A percentile compares a stretch with the other conserved stretches of the same genome.
Evolutionary conservation across 2,888 invertebrate species (phyloP).

Genomic region (Drosophila prostipennis): DNA sequence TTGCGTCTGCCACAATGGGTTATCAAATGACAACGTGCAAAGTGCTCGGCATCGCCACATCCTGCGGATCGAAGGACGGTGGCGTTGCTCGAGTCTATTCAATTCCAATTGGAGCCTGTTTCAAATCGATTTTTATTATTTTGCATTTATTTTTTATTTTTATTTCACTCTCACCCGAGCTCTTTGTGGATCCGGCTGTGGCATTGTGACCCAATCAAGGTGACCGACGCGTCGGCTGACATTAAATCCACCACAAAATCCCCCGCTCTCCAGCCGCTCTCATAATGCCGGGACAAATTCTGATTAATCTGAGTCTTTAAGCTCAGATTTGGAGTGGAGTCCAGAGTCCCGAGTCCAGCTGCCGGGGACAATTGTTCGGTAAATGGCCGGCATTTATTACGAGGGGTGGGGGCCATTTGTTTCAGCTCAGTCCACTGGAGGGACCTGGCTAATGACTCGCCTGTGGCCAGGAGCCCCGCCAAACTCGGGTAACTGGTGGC

Average conservation of each 20-base stretch:
- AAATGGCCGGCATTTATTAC: conserved; percentile 66
- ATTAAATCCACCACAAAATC: conserved; percentile 44
- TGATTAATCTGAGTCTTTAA: conserved; percentile 56
- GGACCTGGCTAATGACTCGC: conserved; percentile 60
- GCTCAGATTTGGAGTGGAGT: conserved; percentile 45
- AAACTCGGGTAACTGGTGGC: too few relatives aligned
- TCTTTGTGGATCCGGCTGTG: conserved; percentile 27
- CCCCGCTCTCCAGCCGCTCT: conserved; percentile 4
- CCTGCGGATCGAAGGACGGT: conserved; percentile 46
- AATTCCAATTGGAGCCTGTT: conserved; percentile 78
- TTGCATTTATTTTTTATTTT: conserved; percentile 51
- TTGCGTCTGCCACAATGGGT: conserved; percentile 77
- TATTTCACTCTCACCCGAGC: background rate
- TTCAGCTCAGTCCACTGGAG: conserved; percentile 10
- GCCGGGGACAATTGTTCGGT: conserved; percentile 56
- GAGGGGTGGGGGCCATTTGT: conserved; percentile 48
- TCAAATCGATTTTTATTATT: conserved; percentile 78
- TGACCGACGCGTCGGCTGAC: conserved; percentile 40
- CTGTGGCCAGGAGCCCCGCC: conserved; percentile 27
- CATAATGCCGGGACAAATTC: conserved; percentile 43
- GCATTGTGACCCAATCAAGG: conserved; percentile 42
- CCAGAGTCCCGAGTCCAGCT: conserved; percentile 28
- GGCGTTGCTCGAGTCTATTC: conserved; percentile 60
- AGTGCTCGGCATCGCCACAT: conserved; percentile 53
- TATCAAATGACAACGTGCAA: conserved; percentile 80